A percentile compares a stretch with the other conserved stretches of the same genome.
Evolutionary conservation across 2,797 vertebrate genomes (phyloP).

Genomic region (Poecilia velifera): DNA sequence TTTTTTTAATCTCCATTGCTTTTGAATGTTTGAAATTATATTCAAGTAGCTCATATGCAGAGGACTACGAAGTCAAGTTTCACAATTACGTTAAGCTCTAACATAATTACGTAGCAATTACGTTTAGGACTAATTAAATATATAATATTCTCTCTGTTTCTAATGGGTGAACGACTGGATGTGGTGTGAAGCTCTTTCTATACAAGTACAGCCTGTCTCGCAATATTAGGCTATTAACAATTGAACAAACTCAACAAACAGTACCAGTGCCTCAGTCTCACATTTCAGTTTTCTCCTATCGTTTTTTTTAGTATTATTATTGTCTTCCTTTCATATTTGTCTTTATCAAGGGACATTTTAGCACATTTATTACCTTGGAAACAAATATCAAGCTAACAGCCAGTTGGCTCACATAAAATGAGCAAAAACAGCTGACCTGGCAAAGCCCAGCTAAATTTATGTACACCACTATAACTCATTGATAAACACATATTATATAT

Average conservation of each 20-base stretch:
- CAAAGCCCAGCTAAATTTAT: neutral
- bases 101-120: too few relatives aligned
- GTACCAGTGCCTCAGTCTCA: neutral
- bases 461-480: neutral
- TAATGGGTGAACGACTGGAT: neutral
- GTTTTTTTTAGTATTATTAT: neutral
- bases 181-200: too few relatives aligned
- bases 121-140: neutral
- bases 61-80: neutral
- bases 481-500: neutral
- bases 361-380: neutral
- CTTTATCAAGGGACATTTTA: neutral
- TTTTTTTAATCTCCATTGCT: neutral
- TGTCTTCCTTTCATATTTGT: neutral
- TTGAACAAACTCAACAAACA: neutral
- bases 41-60: neutral
- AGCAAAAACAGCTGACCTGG: neutral
- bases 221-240: neutral
- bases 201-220: too few relatives aligned
- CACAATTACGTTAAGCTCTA: neutral
- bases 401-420: conserved; percentile 5
- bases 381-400: neutral
- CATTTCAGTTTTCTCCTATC: neutral
- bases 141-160: neutral
- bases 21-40: neutral